Evolutionary conservation across 2,888 invertebrate species (phyloP).

Genomic region (Pristionchus entomophagus): DNA sequence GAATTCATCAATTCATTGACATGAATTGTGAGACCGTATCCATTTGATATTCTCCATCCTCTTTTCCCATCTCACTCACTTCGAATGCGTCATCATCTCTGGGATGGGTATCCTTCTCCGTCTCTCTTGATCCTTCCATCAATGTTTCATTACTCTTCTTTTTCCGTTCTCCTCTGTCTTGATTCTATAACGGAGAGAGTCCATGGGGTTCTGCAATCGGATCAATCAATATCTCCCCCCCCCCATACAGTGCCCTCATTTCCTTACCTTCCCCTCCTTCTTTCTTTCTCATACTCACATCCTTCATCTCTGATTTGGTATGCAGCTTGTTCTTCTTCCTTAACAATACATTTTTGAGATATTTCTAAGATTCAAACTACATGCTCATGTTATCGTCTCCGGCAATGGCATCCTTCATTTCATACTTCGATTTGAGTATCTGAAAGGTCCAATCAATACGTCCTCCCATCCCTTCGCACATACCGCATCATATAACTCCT

Average conservation of each 20-base stretch:
- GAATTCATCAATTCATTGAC: no score
- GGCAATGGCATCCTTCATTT: not conserved
- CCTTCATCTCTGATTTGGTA: not conserved
- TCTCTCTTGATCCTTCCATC: not conserved
- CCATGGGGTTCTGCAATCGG: not conserved
- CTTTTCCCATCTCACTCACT: not conserved
- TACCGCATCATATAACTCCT: conserved; percentile 9
- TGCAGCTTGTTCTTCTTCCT: not conserved
- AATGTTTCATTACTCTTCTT: conserved; percentile 15
- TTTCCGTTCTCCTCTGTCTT: not conserved
- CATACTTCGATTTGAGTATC: conserved; percentile 1
- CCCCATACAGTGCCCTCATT: not conserved
- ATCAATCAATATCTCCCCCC: not conserved
- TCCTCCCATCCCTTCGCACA: not conserved
- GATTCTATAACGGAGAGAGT: not conserved
- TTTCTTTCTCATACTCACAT: conserved; percentile 17
- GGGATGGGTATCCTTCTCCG: not conserved
- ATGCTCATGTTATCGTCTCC: no score
- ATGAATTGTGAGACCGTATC: no score
- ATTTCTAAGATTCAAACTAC: no score
- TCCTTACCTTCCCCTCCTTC: not conserved
- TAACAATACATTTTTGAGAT: not conserved
- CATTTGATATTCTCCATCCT: no score
- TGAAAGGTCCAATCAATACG: not conserved
- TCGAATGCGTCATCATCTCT: not conserved